Evolutionary conservation across 2,113 vertebrate genomes (phyloP), one percentile per base, ranked within the genome.

Genomic region (Silurus glanis): DNA sequence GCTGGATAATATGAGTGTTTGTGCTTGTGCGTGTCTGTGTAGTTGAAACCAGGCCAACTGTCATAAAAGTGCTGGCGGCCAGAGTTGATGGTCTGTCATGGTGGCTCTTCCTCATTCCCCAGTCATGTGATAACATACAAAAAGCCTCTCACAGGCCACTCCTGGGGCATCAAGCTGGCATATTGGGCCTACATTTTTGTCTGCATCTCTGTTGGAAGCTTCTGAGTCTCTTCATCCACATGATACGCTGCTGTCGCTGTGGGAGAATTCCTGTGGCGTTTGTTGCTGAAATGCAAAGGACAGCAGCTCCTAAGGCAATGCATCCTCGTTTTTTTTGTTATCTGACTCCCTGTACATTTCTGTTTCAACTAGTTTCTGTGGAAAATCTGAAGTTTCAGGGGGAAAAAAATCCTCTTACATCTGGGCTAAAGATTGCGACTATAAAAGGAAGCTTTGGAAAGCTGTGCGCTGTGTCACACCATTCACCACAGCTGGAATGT

Each of bases 31-130:
- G 75, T 83, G 89, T 69, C 85, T 75, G 83, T 87, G 87, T 90
- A 90, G 92, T 92, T 85, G 92, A 91, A 93, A 93, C 92, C 93
- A 91, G 92, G 93, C 93, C 93, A 93, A 92, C 92, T 93, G 93
- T 91, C 92, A 93, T 86, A 91, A 91, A 92, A 93, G 89, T 55
- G 92, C 92, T 91, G 92, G 92, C 90, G 91, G 92, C 91, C 91
- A 91, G 86, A 89, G 89, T 92, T 92, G 91, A 94, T 12, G 90
- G 89, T 91, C 90, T 92, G 93, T 92, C 92, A 91, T 84, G 90
- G 92, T 69, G 80, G 83, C 91, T 92, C 76, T 87, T 90, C 88
- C 92, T 89, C 79, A 55, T 82, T 82, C 89, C 62, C 47, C 89
- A 87, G 84, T 82, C 85, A 62, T 69, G 82, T 80, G 87, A 86